Evolutionary conservation across 2,113 vertebrate genomes (phyloP), one percentile per base, ranked within the genome.

Genomic region (Melanerpes formicivorus): DNA sequence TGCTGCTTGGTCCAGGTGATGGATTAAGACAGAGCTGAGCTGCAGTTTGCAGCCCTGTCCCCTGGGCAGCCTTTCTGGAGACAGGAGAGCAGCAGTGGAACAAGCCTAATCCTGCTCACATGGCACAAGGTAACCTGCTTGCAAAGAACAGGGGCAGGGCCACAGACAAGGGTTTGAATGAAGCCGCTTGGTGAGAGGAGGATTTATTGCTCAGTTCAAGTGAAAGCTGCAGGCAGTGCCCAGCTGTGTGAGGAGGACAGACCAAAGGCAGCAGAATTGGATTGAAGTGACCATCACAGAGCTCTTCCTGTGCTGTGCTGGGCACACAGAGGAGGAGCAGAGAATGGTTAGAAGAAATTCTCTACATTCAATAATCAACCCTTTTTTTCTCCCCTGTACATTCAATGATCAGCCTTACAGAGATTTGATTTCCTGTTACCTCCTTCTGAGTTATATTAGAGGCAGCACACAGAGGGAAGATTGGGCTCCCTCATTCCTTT

Each of bases 1-100:
- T 72, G 59, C 74, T 78, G 56, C 69, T 76, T 44, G 71, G 67
- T 69, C 54, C 90, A 75, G 73, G 82, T 88, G 96, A 96, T 90
- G 93, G 87, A 95, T 96, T 81, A 80, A 93, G 93, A 91, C 1
- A 9, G 82, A 90, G 65, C 79, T 79, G 71, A 60, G 62, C 81
- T 80, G 63, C 65, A 93, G 79, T 96, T 94, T 92, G 91, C 90
- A 93, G 80, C 93, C 69, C 50, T 78, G 80, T 92, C 88, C 90
- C 90, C 73, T 29, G 85, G 91, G 89, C 80, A 78, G 93, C 65
- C 81, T 83, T 88, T 72, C 54, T 4, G 5, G 48, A 83, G 87
- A 29, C 84, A 73, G 64, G 75, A 72, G n/a, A 91, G 73, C 65
- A 66, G 66, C 0, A 3, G 80, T 13, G 22, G 81, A 96, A 73